These are phyloP conservation scores for Trachemys scripta DNA, from an alignment of 2,113 vertebrate species.

Conservation along the genomic window DNA sequence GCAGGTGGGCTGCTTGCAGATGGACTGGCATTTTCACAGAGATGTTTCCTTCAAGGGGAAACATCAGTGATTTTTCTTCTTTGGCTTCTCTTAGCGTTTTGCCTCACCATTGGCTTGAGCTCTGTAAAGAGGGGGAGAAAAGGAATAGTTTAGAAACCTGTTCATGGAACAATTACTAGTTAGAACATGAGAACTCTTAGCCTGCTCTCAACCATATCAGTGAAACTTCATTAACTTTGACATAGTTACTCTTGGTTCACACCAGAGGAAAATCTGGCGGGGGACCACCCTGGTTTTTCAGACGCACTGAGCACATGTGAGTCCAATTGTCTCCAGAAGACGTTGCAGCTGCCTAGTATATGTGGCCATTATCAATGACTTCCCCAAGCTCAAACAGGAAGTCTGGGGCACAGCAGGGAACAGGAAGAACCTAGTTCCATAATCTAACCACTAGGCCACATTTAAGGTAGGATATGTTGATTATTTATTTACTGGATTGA, in stretches of 20 bases:
- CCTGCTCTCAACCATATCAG: background rate
- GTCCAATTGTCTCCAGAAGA: fast-evolving
- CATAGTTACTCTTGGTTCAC: background rate
- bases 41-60: background rate
- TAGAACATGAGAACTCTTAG: background rate
- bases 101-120: conserved; percentile 55
- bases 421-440: background rate
- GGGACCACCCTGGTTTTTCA: background rate
- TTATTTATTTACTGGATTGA: background rate
- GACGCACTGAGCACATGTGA: background rate
- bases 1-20: background rate
- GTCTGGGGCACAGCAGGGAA: background rate
- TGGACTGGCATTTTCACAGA: background rate
- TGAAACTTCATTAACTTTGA: background rate
- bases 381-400: background rate
- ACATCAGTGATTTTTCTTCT: background rate
- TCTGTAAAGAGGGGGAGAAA: background rate
- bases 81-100: background rate
- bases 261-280: background rate
- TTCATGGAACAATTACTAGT: fast-evolving
- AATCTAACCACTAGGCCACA: background rate
- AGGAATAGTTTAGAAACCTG: background rate
- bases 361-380: fast-evolving
- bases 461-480: background rate
- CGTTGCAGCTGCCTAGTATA: background rate